Conservation (phyloP, 2,113 vertebrate species). For the Lophura nycthemera region DNA sequence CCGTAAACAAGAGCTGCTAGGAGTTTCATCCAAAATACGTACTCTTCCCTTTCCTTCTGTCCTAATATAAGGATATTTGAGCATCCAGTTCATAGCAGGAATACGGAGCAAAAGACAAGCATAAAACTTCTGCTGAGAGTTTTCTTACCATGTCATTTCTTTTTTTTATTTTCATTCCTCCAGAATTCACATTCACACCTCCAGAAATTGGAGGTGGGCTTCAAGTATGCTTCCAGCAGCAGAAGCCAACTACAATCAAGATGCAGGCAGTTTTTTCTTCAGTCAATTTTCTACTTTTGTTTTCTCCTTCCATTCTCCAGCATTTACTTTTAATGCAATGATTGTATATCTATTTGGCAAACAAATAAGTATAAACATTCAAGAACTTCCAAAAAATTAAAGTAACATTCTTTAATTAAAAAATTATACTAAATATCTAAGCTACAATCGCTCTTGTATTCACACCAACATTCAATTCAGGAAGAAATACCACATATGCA, state of each 20-base stretch:
- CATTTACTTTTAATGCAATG: background rate
- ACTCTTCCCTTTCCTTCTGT: background rate
- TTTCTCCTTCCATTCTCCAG: background rate
- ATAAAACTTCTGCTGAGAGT: background rate
- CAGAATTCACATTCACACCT: too few relatives aligned
- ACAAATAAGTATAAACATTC: background rate
- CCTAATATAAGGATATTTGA: background rate
- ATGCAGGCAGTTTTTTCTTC: background rate
- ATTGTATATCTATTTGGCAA: background rate
- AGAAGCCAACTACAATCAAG: background rate
- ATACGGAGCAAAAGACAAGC: accelerated
- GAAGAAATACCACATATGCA: background rate
- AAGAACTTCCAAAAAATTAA: background rate
- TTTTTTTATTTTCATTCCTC: background rate
- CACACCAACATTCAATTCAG: background rate
- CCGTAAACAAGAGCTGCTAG: background rate
- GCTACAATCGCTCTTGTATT: background rate
- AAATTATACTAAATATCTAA: background rate
- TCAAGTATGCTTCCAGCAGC: background rate
- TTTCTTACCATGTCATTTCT: background rate
- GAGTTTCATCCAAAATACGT: background rate
- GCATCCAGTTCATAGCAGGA: background rate
- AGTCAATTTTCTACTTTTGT: background rate
- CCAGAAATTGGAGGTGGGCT: background rate
- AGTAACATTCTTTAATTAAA: background rate